Percentiles rank a stretch among this genome's conserved stretches.
These are phyloP conservation scores for Choreutis nemorana DNA, from an alignment of 2,888 invertebrate genomes.

Conservation along the genomic window DNA sequence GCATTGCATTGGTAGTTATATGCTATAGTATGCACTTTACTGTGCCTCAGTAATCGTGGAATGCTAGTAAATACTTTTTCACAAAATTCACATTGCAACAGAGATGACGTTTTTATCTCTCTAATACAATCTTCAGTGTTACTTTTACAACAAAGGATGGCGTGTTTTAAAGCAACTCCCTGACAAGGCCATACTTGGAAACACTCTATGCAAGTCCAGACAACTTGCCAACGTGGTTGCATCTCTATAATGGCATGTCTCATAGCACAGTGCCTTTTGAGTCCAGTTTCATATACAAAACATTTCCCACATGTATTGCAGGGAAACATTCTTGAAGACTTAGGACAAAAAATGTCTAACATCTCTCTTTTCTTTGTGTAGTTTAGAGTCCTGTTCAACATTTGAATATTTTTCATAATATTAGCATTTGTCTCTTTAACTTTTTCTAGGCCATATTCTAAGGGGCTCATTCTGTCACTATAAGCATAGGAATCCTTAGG, in stretches of 20 bases:
- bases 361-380: slow-evolving; percentile 55
- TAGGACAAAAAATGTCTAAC: slow-evolving; percentile 34
- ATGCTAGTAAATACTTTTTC: slow-evolving; percentile 57
- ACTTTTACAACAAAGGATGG: slow-evolving; percentile 33
- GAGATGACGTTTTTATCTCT: slow-evolving; percentile 52
- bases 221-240: slow-evolving; percentile 50
- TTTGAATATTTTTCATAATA: slow-evolving; percentile 57
- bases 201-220: slow-evolving; percentile 57
- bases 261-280: slow-evolving; percentile 43
- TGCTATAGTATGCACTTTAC: slow-evolving; percentile 66
- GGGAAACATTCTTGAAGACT: slow-evolving; percentile 36
- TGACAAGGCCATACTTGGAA: slow-evolving; percentile 57
- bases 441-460: slow-evolving; percentile 51
- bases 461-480: too few species aligned
- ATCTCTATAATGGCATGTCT: slow-evolving; percentile 34
- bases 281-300: slow-evolving; percentile 54
- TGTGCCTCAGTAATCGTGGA: slow-evolving; percentile 44
- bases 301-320: slow-evolving; percentile 53
- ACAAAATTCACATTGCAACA: slow-evolving; percentile 56
- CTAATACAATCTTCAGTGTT: slow-evolving; percentile 30
- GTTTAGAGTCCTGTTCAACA: slow-evolving; percentile 48
- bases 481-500: too few species aligned
- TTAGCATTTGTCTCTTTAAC: slow-evolving; percentile 56
- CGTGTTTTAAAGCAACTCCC: slow-evolving; percentile 40
- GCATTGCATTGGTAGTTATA: slow-evolving; percentile 72